Evolutionary conservation across 2,888 invertebrate genomes (phyloP).

Genomic region (Congeria kusceri): DNA sequence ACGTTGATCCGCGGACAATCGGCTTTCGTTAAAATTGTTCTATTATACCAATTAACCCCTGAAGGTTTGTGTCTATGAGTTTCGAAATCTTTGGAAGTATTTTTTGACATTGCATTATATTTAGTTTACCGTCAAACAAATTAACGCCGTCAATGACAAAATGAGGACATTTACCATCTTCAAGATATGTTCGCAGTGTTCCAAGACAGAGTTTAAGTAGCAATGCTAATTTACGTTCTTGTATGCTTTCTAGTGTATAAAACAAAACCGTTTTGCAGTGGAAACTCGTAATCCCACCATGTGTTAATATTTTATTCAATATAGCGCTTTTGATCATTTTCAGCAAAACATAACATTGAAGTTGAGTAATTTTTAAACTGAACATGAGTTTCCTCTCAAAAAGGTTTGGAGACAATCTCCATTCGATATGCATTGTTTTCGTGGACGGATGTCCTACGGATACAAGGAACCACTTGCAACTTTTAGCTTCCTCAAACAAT

Average conservation of each 20-base stretch:
- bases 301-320: neutral
- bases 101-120: neutral
- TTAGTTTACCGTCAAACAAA: conserved; percentile 4
- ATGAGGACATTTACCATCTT: neutral
- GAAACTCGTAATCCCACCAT: neutral
- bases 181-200: neutral
- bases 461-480: neutral
- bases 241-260: neutral
- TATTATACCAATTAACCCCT: neutral
- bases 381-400: neutral
- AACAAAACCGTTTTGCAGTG: conserved; percentile 1
- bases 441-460: neutral
- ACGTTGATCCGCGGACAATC: no score
- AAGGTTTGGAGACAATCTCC: neutral
- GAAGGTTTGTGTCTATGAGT: no score
- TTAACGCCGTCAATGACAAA: neutral
- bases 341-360: neutral
- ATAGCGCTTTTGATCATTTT: neutral
- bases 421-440: neutral
- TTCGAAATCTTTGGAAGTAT: neutral
- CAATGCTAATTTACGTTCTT: neutral
- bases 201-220: neutral
- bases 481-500: neutral
- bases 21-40: no score
- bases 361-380: neutral